A percentile compares a stretch with the other conserved stretches of the same genome.
Evolutionary conservation across 2,113 vertebrate genomes (phyloP).

Genomic region (Myotis davidii): DNA sequence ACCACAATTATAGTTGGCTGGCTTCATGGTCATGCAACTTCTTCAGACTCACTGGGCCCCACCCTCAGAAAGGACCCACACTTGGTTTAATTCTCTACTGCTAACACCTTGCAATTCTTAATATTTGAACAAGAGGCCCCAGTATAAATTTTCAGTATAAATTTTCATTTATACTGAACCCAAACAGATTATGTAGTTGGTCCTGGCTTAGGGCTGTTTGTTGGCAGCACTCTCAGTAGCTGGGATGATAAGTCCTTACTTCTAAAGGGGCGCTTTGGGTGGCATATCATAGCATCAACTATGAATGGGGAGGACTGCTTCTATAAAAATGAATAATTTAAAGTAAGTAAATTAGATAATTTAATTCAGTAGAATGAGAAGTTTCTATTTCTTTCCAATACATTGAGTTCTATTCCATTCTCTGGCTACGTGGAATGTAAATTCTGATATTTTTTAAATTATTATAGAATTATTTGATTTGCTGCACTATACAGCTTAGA

Average conservation of each 20-base stretch:
- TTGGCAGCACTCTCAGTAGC: not conserved
- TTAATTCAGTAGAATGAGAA: not conserved
- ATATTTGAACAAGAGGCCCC: not conserved
- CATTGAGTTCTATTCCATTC: slow-evolving; percentile 1
- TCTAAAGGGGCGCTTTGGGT: not conserved
- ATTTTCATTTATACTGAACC: not conserved
- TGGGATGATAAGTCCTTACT: not conserved
- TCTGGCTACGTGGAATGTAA: not conserved
- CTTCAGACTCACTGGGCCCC: not conserved
- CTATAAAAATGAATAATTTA: not conserved
- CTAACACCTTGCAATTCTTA: not conserved
- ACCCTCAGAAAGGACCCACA: no score
- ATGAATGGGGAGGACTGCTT: not conserved
- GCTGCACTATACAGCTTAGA: not conserved
- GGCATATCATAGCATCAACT: not conserved
- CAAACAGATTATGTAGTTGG: not conserved
- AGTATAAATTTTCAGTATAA: no score
- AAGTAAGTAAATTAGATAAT: not conserved
- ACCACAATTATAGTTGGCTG: no score
- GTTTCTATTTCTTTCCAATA: not conserved
- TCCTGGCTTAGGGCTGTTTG: not conserved
- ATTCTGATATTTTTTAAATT: not conserved
- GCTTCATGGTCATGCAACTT: not conserved
- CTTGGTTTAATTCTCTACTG: not conserved
- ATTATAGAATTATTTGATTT: not conserved